Evolutionary conservation across 2,888 invertebrate species (phyloP), one percentile per base, ranked within the genome.

Genomic region (Malthinus flaveolus): DNA sequence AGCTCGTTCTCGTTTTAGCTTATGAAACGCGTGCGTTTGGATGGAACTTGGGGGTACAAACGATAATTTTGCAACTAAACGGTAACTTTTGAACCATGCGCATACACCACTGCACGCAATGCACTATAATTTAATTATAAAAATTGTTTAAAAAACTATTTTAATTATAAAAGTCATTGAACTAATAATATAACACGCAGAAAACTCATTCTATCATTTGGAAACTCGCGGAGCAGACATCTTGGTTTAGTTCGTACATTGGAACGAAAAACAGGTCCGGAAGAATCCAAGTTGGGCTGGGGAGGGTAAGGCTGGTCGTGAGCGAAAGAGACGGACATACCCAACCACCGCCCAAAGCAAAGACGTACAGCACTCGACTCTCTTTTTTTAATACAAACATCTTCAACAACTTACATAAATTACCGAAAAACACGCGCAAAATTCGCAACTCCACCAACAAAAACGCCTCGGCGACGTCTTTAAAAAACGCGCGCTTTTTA

Each of bases 201-300:
- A 72, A 75, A 75, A 72, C 72, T 71, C 73, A 70, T 74, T 72
- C 72, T 70, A 73, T 72, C 71, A 69, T 72, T 63, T 70, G 68
- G 70, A 73, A 71, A 72, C 73, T 69, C 70, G 72, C 69, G 70
- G 70, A 75, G 75, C 75, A 73, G 77, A 77, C 77, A 77, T 77
- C 75, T 77, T 77, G 76, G 75, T 75, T 72, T 72, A 73, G 73
- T 75, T 75, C 73, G 72, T 79, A 63, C 81, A 70, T 61, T 81
- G 65, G 59, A 72, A 74, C 75, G 73, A 75, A 67, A 75, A 78
- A 77, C 77, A 62, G 83, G 81, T 78, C 81, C 82, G 55, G 82
- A 77, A 70, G 69, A 72, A 73, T 76, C 76, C 54, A 80, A 77
- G 53, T 71, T 81, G 64, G 33, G 76, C 75, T 56, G 72, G 71